Evolutionary conservation across 2,113 vertebrate species (phyloP), one percentile per base, ranked within the genome.

Genomic region (Agelaius tricolor): DNA sequence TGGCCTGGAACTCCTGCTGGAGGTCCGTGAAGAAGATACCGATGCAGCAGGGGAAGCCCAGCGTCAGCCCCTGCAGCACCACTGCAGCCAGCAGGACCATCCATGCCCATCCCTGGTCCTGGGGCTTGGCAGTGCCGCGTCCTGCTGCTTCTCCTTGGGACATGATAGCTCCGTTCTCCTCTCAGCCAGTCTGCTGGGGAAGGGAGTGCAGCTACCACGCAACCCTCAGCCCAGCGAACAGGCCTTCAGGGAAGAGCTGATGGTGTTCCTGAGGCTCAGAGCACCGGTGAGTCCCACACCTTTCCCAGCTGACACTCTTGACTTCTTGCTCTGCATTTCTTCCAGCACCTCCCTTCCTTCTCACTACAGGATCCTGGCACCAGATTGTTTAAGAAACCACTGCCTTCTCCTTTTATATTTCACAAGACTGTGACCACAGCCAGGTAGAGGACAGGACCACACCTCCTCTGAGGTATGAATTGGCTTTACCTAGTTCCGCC

Each of bases 11-110:
- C 57, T 99, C 98, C 0, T 14, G 97, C 97, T 99, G 99, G 58
- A 99, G 97, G 43, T 99, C 99, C 0, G 96, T 98, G 98, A 99
- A 99, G 97, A 99, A 99, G 97, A 99, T 96, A 2, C 99, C 98
- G 1, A 98, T 93, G 41, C 99, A 99, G 19, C 97, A 84, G 9
- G 99, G 98, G 90, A 99, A 99, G 44, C 98, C 98, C 93, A 99
- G 87, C 0, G 99, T 99, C 94, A 99, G 83, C 16, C 96, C 98
- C 87, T 99, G 98, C 22, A 98, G 97, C 55, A 99, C 6, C 95
- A 99, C 87, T 18, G 98, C 97, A 27, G 99, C 98, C 2, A 98
- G 39, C 86, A 99, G 97, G 46, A 99, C 99, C 94, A 98, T 97
- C 99, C 99, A 99, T 67, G 99, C 98, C 99, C 99, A 99, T 7